phyloP scores from a whole-genome alignment of 2,888 invertebrate species.

The Barypeithes pellucidus region DNA sequence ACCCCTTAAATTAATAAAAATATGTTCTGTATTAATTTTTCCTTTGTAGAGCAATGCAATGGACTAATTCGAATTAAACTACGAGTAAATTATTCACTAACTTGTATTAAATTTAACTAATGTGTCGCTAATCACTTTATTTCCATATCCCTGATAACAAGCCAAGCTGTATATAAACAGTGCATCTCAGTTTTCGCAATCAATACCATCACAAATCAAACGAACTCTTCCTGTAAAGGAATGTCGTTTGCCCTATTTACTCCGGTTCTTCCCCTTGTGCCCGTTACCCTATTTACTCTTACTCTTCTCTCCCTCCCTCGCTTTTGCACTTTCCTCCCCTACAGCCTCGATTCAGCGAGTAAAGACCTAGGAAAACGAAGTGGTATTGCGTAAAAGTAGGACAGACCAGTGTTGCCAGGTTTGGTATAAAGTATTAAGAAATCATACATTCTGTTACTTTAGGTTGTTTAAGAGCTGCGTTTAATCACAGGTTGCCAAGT shows the following conservation, averaged over 20 bases:
- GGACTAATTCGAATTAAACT: too few species aligned
- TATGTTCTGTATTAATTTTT: too few species aligned
- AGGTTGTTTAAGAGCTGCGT: too few species aligned
- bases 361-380: constrained; percentile 47
- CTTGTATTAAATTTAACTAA: background rate
- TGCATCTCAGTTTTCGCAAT: constrained; percentile 13
- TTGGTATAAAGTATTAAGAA: constrained; percentile 2
- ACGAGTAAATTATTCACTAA: too few species aligned
- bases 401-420: constrained; percentile 43
- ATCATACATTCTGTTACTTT: constrained; percentile 52
- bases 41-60: too few species aligned
- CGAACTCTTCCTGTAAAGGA: constrained; percentile 4
- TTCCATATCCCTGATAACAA: background rate
- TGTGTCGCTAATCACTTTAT: background rate
- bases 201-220: constrained; percentile 33
- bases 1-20: too few species aligned
- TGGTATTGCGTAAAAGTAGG: constrained; percentile 44
- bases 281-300: constrained; percentile 21
- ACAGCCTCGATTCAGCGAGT: constrained; percentile 38
- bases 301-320: background rate
- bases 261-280: background rate
- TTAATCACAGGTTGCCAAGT: too few species aligned
- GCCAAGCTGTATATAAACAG: constrained; percentile 4
- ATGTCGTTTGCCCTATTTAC: constrained; percentile 23
- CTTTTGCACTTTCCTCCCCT: constrained; percentile 19